Evolutionary conservation across 1,140 invertebrate species (phyloP), one percentile per base, ranked within the genome.

Genomic region (Lineus longissimus): DNA sequence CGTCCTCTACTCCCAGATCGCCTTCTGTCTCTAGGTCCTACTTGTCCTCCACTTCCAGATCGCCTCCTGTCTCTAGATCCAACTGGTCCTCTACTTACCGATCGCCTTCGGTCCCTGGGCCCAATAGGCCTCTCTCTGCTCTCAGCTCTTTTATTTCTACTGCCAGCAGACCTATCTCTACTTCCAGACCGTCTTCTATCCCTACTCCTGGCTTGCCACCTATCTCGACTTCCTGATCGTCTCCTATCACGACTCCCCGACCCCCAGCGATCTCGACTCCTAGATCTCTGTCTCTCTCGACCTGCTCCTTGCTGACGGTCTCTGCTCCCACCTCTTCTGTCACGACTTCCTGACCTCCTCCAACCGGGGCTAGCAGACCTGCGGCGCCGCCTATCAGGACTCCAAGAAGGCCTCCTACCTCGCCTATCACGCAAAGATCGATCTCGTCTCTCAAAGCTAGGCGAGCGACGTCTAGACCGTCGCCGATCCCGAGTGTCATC

Each of bases 171-270:
- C 15, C 33, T 4, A 61, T 70, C 68, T 36, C 62, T 61, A 25
- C 65, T 65, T 33, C 61, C 36, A 7, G 60, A 62, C 36, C 61
- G n/a, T n/a, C 63, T 63, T 43, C 72, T 69, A 23, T 40, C 58
- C n/a, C 62, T 62, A 36, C 70, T 61, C 45, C 57, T 56, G 4
- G 31, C 45, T 22, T 59, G 55, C 15, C 63, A 51, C 27, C 41
- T 23, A 0, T 63, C 62, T 40, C 62, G 41, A n/a, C 62, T 62
- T 61, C 33, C 6, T 36, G 33, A 36, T 15, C 67, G 67, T 9
- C 66, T 59, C 58, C 69, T 64, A 30, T 67, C 67, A 41, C 67
- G 47, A 59, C 66, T 62, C 27, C 62, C 58, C 36, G 65, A 54
- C 55, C 57, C 36, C 45, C 55, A 25, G 22, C 55, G 59, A 6